These are phyloP conservation scores for Cepaea nemoralis DNA, from an alignment of 1,140 invertebrate species.

Conservation along the genomic window DNA sequence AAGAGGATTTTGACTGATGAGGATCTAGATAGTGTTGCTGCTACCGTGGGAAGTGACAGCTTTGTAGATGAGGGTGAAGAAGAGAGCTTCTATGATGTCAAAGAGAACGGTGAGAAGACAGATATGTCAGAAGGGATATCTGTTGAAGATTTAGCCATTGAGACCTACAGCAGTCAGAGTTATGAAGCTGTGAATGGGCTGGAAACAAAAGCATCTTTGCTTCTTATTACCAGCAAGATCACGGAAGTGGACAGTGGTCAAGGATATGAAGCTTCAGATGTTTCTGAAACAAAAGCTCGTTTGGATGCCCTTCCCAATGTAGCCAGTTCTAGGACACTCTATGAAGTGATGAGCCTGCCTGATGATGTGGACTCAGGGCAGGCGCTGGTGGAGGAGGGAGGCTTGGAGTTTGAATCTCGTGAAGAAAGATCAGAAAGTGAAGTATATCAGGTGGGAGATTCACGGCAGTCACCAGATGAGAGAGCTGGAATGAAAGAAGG, in stretches of 20 bases:
- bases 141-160: neutral
- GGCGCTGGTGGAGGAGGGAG: neutral
- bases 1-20: neutral
- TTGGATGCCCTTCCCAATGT: neutral
- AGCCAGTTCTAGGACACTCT: neutral
- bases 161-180: no score
- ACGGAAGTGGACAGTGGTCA: no score
- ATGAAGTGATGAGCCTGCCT: conserved; percentile 16
- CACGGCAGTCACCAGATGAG: neutral
- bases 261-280: neutral
- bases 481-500: neutral
- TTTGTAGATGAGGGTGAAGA: neutral
- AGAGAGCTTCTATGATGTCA: neutral
- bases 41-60: conserved; percentile 5
- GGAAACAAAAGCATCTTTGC: no score
- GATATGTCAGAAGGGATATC: neutral
- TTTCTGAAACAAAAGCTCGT: neutral
- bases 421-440: conserved; percentile 31
- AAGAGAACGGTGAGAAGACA: neutral
- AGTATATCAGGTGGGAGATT: neutral
- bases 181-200: no score
- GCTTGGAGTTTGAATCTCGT: conserved; percentile 2
- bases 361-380: neutral
- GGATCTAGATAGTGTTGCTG: conserved; percentile 3
- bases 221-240: no score